Percentiles rank a stretch among this genome's conserved stretches.
Evolutionary conservation across 1,140 invertebrate genomes (phyloP).

Genomic region (Mylabris phalerata): DNA sequence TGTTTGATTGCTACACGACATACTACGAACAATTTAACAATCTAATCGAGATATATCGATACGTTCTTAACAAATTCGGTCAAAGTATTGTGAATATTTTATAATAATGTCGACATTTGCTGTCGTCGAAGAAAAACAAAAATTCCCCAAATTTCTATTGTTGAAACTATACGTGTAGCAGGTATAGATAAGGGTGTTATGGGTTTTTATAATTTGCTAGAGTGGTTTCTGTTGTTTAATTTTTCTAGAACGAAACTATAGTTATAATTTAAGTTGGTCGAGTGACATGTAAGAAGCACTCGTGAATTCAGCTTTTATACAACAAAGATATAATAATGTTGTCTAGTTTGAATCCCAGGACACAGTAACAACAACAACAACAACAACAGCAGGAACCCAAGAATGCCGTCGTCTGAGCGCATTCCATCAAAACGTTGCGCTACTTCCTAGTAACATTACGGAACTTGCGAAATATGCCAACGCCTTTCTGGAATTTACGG

Average conservation of each 20-base stretch:
- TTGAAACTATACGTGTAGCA: not conserved
- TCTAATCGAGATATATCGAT: constrained; percentile 30
- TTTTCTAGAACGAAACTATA: not conserved
- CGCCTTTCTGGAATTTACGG: constrained; percentile 30
- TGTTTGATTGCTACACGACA: constrained; percentile 36
- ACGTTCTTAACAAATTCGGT: constrained; percentile 5
- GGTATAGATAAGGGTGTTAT: too few relatives aligned
- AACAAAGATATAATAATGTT: constrained; percentile 27
- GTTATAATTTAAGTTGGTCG: not conserved
- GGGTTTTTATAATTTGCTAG: not conserved
- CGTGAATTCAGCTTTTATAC: not conserved
- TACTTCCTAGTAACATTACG: constrained; percentile 28
- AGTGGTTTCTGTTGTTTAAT: constrained; percentile 8
- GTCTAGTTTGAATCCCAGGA: constrained; percentile 25
- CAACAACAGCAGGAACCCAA: constrained; percentile 23
- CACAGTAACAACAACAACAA: constrained; percentile 14
- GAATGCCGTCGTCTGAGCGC: constrained; percentile 25
- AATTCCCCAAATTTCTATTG: not conserved
- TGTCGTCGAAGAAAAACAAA: not conserved
- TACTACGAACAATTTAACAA: constrained; percentile 33
- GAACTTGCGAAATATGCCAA: constrained; percentile 29
- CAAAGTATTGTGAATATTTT: constrained; percentile 9
- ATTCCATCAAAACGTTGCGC: constrained; percentile 26
- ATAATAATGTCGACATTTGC: not conserved
- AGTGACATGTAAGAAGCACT: constrained; percentile 12